phyloP scores from a whole-genome alignment of 92 coral and sea anemone genomes.

The Pocillopora meandrina region DNA sequence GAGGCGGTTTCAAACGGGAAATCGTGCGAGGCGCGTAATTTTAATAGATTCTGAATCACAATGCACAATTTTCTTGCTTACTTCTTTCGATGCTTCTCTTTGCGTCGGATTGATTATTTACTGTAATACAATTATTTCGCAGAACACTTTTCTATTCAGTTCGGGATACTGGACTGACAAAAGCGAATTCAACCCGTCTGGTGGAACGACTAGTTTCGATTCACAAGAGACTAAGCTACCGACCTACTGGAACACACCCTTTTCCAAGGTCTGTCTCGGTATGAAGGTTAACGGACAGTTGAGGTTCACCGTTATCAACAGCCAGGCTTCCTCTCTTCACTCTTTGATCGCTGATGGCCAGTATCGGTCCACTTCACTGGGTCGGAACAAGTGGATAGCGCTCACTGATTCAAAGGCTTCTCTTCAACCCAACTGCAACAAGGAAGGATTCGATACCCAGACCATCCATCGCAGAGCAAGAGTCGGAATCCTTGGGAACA shows the following conservation, averaged over 20 bases:
- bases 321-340: slow-evolving; percentile 13
- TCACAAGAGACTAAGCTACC: slow-evolving; percentile 14
- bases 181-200: slow-evolving; percentile 1
- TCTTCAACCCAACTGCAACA: slow-evolving; percentile 7
- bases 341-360: slow-evolving; percentile 14
- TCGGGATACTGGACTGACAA: slow-evolving; percentile 22
- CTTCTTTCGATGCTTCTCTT: no score
- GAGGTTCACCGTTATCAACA: neutral
- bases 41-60: no score
- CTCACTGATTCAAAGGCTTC: neutral
- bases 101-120: no score
- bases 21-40: no score
- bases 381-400: slow-evolving; percentile 10
- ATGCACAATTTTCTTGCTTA: no score
- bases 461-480: neutral
- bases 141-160: neutral
- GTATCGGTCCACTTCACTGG: slow-evolving; percentile 16
- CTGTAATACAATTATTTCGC: neutral
- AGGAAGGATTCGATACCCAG: slow-evolving; percentile 10
- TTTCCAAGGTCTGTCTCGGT: no score
- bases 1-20: no score
- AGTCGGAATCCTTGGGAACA: slow-evolving; percentile 15
- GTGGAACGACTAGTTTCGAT: slow-evolving; percentile 8
- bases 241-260: slow-evolving; percentile 30
- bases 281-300: no score